phyloP scores from a whole-genome alignment of 2,797 vertebrate genomes.

The Triplophysa bombifrons region DNA sequence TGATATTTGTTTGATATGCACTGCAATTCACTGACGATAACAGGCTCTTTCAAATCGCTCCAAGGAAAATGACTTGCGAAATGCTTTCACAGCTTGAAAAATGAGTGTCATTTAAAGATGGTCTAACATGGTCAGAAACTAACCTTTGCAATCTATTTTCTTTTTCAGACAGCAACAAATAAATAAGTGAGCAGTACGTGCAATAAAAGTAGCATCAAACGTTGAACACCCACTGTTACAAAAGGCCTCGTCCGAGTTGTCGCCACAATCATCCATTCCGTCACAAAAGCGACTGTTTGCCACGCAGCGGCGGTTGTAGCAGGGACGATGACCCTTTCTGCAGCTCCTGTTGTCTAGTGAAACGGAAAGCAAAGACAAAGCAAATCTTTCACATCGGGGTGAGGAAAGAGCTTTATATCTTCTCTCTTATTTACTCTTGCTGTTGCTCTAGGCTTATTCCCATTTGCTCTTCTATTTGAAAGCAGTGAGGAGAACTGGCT shows the following conservation, averaged over 20 bases:
- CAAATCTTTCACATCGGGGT: constrained; percentile 36
- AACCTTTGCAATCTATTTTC: constrained; percentile 9
- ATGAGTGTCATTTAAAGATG: constrained; percentile 27
- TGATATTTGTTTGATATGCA: constrained; percentile 45
- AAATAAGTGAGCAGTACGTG: constrained; percentile 19
- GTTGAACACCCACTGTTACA: constrained; percentile 87
- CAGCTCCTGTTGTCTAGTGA: constrained; percentile 91
- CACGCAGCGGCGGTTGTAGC: constrained; percentile 90
- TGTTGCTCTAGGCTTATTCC: constrained; percentile 36
- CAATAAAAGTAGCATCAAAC: background rate
- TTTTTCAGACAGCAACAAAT: constrained; percentile 12
- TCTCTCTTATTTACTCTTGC: constrained; percentile 30
- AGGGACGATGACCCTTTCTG: constrained; percentile 86
- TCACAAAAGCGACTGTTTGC: constrained; percentile 87
- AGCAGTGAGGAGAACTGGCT: constrained; percentile 36
- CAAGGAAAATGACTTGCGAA: constrained; percentile 33
- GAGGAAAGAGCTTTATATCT: constrained; percentile 35
- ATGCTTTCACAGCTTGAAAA: constrained; percentile 30
- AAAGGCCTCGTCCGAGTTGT: constrained; percentile 92
- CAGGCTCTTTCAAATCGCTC: constrained; percentile 34
- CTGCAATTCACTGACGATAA: constrained; percentile 33
- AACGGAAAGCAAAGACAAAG: constrained; percentile 31
- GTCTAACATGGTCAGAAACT: constrained; percentile 8
- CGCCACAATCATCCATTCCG: constrained; percentile 90
- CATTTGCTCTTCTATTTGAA: constrained; percentile 33